Evolutionary conservation across 2,888 invertebrate genomes (phyloP).

Genomic region (Xestia ashworthii): DNA sequence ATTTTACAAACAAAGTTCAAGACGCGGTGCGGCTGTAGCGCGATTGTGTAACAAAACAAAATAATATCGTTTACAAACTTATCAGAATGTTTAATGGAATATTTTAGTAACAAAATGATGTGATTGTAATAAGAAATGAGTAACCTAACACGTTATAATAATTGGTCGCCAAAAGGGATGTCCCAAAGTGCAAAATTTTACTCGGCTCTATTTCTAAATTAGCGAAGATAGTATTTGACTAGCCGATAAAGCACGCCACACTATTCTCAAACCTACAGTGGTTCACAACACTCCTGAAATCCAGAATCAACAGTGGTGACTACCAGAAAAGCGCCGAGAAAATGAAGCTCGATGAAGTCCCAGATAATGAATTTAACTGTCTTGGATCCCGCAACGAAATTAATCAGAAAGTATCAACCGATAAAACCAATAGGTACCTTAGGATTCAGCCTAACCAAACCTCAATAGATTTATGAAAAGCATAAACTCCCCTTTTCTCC

Average conservation of each 20-base stretch:
- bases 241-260: background rate
- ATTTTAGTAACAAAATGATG: conserved; percentile 3
- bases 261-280: too few species aligned
- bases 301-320: too few species aligned
- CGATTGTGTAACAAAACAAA: conserved; percentile 30
- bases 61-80: conserved; percentile 12
- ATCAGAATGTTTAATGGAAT: conserved; percentile 11
- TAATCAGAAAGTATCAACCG: too few species aligned
- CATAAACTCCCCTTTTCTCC: background rate
- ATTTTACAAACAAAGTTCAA: conserved; percentile 42
- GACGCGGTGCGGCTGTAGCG: background rate
- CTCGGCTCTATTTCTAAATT: background rate
- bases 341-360: too few species aligned
- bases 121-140: background rate
- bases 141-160: background rate
- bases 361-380: too few species aligned
- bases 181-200: background rate
- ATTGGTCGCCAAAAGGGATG: background rate
- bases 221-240: background rate
- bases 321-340: too few species aligned
- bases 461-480: background rate
- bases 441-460: too few species aligned
- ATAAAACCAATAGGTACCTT: background rate
- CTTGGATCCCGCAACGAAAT: too few species aligned
- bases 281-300: too few species aligned